phyloP scores from a whole-genome alignment of 2,797 vertebrate species.

The Acanthopagrus latus region DNA sequence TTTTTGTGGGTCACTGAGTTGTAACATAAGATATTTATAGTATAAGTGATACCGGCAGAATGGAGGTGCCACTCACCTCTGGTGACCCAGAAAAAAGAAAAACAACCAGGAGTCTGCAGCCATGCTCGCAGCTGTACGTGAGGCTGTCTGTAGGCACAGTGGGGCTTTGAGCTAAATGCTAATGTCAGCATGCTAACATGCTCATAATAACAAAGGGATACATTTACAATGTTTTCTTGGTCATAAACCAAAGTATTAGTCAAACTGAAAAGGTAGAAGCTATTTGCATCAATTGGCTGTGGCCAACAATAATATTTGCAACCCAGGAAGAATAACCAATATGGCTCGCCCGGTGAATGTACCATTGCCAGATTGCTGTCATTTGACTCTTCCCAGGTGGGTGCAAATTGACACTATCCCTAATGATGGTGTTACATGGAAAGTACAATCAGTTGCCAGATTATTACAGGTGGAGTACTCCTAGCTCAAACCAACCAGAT shows the following conservation, averaged over 20 bases:
- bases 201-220: not conserved
- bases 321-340: too few species aligned
- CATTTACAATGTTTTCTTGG: not conserved
- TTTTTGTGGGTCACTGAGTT: slow-evolving; percentile 29
- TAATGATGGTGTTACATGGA: too few species aligned
- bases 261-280: too few species aligned
- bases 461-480: not conserved
- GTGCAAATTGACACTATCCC: too few species aligned
- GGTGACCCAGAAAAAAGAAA: slow-evolving; percentile 29
- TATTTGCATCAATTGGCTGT: too few species aligned
- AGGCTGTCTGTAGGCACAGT: not conserved
- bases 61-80: not conserved
- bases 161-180: not conserved
- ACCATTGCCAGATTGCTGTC: too few species aligned
- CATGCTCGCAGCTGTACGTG: not conserved
- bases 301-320: too few species aligned
- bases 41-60: slow-evolving; percentile 29
- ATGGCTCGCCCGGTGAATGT: too few species aligned
- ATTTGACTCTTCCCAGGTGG: too few species aligned
- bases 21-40: not conserved
- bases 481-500: not conserved
- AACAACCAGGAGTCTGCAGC: not conserved
- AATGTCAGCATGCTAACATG: not conserved
- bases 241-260: too few species aligned
- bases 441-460: too few species aligned